phyloP scores from a whole-genome alignment of 1,140 invertebrate species.

The Notospermus geniculatus region DNA sequence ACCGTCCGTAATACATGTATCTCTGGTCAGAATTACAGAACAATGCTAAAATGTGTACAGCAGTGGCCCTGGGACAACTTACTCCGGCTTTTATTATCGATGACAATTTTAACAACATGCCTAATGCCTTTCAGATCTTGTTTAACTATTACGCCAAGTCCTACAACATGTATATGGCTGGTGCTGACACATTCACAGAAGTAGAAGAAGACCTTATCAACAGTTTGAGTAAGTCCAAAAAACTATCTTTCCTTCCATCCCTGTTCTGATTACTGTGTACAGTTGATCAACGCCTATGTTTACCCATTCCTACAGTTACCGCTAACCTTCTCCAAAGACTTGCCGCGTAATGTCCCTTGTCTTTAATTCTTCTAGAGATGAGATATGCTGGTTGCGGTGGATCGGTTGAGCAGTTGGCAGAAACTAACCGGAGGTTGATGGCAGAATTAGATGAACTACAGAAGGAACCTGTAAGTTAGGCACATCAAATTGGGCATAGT shows the following conservation, averaged over 20 bases:
- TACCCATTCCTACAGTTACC: no score
- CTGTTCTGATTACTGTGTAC: no score
- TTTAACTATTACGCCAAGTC: slow-evolving; percentile 34
- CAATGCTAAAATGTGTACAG: no score
- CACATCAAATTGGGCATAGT: not conserved
- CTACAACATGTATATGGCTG: slow-evolving; percentile 34
- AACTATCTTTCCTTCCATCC: no score
- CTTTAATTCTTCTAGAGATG: not conserved
- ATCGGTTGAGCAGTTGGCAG: slow-evolving; percentile 26
- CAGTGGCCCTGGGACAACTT: no score
- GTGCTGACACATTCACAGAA: slow-evolving; percentile 35
- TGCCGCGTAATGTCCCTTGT: not conserved
- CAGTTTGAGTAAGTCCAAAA: slow-evolving; percentile 30
- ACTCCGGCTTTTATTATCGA: no score
- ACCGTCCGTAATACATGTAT: no score
- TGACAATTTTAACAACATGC: no score
- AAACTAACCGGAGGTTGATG: slow-evolving; percentile 28
- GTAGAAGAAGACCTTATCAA: slow-evolving; percentile 30
- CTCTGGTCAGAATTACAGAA: no score
- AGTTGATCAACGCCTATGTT: no score
- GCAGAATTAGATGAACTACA: slow-evolving; percentile 31
- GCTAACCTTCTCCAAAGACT: no score
- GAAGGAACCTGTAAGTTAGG: slow-evolving; percentile 31
- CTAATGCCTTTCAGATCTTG: slow-evolving; percentile 35
- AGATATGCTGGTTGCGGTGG: slow-evolving; percentile 22